Base-by-base conservation (phyloP, 2,797 vertebrate genomes). In the Hippopotamyrus pictus region DNA sequence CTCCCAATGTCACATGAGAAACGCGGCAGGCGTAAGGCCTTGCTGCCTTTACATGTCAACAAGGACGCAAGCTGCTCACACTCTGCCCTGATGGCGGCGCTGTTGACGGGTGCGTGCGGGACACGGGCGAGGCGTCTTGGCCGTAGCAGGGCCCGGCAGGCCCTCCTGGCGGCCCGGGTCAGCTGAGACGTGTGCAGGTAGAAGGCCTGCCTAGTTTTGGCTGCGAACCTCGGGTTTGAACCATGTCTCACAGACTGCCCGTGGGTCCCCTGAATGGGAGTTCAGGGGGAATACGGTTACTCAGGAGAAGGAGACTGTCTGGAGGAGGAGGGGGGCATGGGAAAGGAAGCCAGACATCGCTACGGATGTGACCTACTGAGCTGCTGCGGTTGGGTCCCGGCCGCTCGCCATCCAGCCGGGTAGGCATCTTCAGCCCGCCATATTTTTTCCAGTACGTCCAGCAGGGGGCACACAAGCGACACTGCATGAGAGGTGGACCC, bases 361-460 rank as follows among this genome's bases (percentile, higher is more conserved):
- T 82, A 82, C 33, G 44, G 73, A n/a, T 14, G 57, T 25, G 17
- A 62, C 53, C 37, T 17, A 59, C 53, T 57, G 37, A 25, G 7
- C 33, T 93, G 95, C 94, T 98, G 94, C 98, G 98, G 94, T 98
- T 99, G 91, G 98, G 98, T 91, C 98, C 98, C 0, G 98, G 98
- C 91, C 98, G 94, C 94, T 99, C 98, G 79, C 98, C 98, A 86
- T 99, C 98, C 93, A 99, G 95, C 89, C 98, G 96, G 25, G 98
- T 99, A 93, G 98, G 98, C 98, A 99, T 98, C 96, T 99, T 99
- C 95, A 99, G 95, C 83, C 98, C 98, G 90, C 98, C 98, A 17
- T 99, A 99, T 94, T 99, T 99, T 95, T 99, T 99, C 98, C 98
- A 99, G 95, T 99, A 99, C 7, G 97, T 97, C 98, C 98, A 99